Percentiles rank a stretch among this genome's conserved stretches.
phyloP scores from a whole-genome alignment of 30 jellyfish, hydroid and myxozoan genomes.

The Cassiopea xamachana region DNA sequence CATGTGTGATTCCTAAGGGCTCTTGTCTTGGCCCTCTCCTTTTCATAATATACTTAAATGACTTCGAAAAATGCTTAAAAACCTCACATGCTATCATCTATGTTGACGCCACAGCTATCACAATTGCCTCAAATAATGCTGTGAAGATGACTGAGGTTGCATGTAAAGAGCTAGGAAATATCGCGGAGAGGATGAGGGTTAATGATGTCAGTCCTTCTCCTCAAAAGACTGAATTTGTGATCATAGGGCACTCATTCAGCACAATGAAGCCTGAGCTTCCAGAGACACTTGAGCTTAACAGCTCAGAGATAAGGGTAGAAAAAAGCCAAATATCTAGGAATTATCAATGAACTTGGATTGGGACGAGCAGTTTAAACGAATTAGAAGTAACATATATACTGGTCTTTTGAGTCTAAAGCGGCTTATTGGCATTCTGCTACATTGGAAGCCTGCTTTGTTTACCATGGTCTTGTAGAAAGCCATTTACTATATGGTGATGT shows the following conservation, averaged over 20 bases:
- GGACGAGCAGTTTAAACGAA: conserved; percentile 14
- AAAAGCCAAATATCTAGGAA: conserved; percentile 2
- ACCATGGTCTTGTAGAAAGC: conserved; percentile 9
- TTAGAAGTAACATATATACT: background rate
- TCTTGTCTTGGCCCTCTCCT: conserved; percentile 12
- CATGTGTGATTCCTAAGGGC: background rate
- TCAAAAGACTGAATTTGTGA: conserved; percentile 7
- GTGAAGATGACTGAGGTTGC: conserved; percentile 17
- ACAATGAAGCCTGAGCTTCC: background rate
- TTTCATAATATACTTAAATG: too few species aligned
- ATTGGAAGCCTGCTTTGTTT: background rate
- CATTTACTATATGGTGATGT: conserved; percentile 24
- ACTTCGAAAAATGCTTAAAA: background rate
- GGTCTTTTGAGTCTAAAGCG: conserved; percentile 2
- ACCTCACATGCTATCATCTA: conserved; percentile 4
- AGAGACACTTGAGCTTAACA: background rate
- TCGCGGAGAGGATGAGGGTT: conserved; percentile 23
- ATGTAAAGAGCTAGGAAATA: conserved; percentile 1
- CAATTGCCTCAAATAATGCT: background rate
- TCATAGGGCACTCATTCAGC: conserved; percentile 21
- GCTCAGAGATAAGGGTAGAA: conserved; percentile 13
- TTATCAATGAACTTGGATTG: background rate
- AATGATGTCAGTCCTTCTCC: background rate
- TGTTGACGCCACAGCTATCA: conserved; percentile 13
- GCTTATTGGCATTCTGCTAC: background rate